phyloP scores from a whole-genome alignment of 2,113 vertebrate species.

The Nipponia nippon region DNA sequence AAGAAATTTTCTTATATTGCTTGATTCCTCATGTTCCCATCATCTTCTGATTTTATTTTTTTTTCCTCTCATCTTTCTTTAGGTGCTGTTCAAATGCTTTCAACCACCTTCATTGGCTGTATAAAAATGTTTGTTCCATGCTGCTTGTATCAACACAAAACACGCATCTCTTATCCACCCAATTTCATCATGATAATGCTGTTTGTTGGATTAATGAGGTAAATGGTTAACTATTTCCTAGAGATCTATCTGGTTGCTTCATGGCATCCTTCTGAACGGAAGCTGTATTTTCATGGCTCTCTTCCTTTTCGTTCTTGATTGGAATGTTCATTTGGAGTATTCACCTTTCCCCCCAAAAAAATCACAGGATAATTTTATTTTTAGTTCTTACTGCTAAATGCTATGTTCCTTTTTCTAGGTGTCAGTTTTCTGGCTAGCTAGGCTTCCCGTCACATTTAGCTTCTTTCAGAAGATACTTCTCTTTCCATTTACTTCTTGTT shows the following conservation, averaged over 20 bases:
- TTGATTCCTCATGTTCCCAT: background rate
- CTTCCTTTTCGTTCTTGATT: background rate
- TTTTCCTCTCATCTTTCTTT: background rate
- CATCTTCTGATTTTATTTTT: background rate
- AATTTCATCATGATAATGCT: constrained; percentile 97
- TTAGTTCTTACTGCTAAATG: background rate
- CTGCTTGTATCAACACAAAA: constrained; percentile 90
- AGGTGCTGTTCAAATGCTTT: constrained; percentile 97
- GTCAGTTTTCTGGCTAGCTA: background rate
- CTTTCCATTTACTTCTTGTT: background rate
- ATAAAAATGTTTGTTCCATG: constrained; percentile 90
- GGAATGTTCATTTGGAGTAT: background rate
- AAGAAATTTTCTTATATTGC: background rate
- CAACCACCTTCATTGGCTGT: constrained; percentile 90
- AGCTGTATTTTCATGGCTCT: background rate
- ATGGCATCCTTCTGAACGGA: background rate
- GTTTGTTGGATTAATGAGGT: constrained; percentile 96
- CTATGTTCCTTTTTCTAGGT: background rate
- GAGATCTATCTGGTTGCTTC: background rate
- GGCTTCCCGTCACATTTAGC: background rate
- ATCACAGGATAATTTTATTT: background rate
- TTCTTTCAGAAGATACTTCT: background rate
- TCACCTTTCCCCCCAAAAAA: background rate
- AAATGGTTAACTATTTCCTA: background rate
- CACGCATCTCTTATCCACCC: constrained; percentile 84